A percentile compares a stretch with the other conserved stretches of the same genome.
These are phyloP conservation scores for Microctonus brassicae DNA, from an alignment of 2,888 invertebrate genomes.

Conservation along the genomic window DNA sequence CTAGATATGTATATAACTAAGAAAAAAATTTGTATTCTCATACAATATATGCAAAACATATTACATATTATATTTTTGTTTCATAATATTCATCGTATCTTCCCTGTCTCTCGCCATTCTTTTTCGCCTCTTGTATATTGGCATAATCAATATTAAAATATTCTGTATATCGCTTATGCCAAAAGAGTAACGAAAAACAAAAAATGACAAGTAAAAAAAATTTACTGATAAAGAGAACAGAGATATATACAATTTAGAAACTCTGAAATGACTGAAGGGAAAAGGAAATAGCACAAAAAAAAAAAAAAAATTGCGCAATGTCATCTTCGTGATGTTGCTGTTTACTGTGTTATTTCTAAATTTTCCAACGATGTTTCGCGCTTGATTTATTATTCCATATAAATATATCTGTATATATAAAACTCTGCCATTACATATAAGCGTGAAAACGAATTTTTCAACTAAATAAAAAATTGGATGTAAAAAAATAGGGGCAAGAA, in stretches of 20 bases:
- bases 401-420: not conserved
- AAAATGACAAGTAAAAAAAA: not conserved
- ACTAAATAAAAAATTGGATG: not conserved
- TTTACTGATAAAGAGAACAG: too few species aligned
- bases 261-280: too few species aligned
- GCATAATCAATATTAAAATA: not conserved
- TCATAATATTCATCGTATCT: not conserved
- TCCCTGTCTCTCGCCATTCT: not conserved
- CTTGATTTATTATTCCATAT: not conserved
- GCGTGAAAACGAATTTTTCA: not conserved
- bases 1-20: not conserved
- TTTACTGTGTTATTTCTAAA: not conserved
- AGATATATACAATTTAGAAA: too few species aligned
- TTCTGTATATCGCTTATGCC: not conserved
- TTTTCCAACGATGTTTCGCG: not conserved
- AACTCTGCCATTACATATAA: not conserved
- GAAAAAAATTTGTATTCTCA: conserved; percentile 1
- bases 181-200: not conserved
- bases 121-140: not conserved
- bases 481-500: not conserved
- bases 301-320: not conserved
- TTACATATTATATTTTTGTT: not conserved
- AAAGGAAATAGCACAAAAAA: too few species aligned
- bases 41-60: not conserved
- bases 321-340: not conserved